Evolutionary conservation across 1,140 invertebrate genomes (phyloP), one percentile per base, ranked within the genome.

Genomic region (Drosophila aff.): DNA sequence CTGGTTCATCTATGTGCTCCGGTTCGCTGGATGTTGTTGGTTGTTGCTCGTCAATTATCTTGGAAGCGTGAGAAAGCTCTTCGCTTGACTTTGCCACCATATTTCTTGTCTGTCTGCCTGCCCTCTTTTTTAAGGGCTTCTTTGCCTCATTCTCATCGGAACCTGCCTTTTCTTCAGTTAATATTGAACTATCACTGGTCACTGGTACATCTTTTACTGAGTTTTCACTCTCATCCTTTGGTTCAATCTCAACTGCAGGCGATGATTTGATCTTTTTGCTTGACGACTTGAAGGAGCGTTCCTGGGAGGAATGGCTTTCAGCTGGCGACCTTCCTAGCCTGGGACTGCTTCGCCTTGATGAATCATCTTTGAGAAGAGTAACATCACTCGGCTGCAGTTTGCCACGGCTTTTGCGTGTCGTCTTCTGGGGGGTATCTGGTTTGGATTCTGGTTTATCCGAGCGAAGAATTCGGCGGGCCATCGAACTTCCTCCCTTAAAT

Each of bases 251-350:
- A 43, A 4, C 11, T 33, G 38, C 9, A 7, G 28, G 4, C 11
- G 63, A 21, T 38, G 63, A 21, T 38, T 44, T 43, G 18, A 1
- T 28, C 36, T 38, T 28, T 11, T 67, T 46, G 1, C 28, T 59
- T 13, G 26, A n/a, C 13, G 28, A 36, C 40, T 50, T 63, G 46
- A 21, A 47, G 46, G 33, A 41, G 6, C 40, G 44, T n/a, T 73
- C 69, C 33, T 55, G 31, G 26, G 76, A 52, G 4, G 76, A 62
- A 15, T 79, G 47, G 7, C 77, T 60, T 28, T 46, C 59, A 4
- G 28, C 40, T 0, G 79, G 44, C 13, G 79, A 82, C 18, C 33
- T 77, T 2, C 60, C 49, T 1, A 82, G 3, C 15, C 79, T 61
- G 1, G 79, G 74, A 21, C 81, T 82, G 33, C 23, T 80, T 18